A percentile compares a stretch with the other conserved stretches of the same genome.
Conservation (phyloP, 2,888 invertebrate species). For the Criorhina ranunculi region DNA sequence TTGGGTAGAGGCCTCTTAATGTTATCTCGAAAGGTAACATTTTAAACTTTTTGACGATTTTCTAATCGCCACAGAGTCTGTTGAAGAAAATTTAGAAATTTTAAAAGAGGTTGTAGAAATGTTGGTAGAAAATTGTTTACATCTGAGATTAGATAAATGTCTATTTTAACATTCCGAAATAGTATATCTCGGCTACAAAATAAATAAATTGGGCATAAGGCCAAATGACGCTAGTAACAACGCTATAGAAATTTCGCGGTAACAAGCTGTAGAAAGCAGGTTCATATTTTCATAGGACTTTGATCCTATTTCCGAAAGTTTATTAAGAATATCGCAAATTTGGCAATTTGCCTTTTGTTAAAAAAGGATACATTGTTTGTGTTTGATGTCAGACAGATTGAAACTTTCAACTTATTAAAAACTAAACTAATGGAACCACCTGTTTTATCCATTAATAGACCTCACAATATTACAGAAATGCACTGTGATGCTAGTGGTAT, state of each 20-base stretch:
- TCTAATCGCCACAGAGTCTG: background rate
- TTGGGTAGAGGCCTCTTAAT: too few species aligned
- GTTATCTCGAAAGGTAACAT: background rate
- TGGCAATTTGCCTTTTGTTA: background rate
- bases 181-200: too few species aligned
- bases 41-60: background rate
- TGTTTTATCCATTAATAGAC: background rate
- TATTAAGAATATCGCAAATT: background rate
- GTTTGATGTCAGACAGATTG: background rate
- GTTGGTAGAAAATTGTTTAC: background rate
- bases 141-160: conserved; percentile 9
- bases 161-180: background rate
- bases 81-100: background rate
- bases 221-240: background rate
- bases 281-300: background rate
- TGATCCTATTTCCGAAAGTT: background rate
- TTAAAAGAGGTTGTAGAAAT: background rate
- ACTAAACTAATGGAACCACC: background rate
- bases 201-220: background rate
- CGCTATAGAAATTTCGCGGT: background rate
- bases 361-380: background rate
- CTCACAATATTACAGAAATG: background rate
- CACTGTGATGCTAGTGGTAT: background rate
- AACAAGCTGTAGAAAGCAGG: background rate
- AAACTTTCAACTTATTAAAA: background rate